A percentile compares a stretch with the other conserved stretches of the same genome.
Evolutionary conservation across 30 jellyfish, hydroid and myxozoan genomes (phyloP).

Genomic region (Aurelia coerulea): DNA sequence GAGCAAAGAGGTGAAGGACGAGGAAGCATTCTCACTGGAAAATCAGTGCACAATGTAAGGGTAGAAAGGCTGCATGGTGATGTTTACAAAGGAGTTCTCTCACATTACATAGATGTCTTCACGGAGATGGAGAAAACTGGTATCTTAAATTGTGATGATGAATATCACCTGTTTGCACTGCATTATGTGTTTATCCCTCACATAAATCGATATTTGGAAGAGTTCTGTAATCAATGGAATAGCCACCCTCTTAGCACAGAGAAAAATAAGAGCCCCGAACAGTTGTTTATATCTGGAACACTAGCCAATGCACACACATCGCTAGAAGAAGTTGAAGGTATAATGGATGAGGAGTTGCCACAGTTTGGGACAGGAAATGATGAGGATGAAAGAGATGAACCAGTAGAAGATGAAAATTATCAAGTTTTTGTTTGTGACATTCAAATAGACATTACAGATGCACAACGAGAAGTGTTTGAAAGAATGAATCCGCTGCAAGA

Average conservation of each 20-base stretch:
- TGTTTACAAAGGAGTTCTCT: slow-evolving; percentile 47
- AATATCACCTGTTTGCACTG: slow-evolving; percentile 25
- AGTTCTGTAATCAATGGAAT: slow-evolving; percentile 44
- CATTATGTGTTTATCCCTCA: slow-evolving; percentile 43
- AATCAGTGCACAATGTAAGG: slow-evolving; percentile 59
- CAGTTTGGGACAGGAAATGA: slow-evolving; percentile 10
- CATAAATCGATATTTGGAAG: slow-evolving; percentile 30
- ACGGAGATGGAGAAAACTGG: slow-evolving; percentile 31
- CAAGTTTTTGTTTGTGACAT: not conserved
- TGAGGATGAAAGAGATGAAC: not conserved
- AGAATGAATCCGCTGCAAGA: too few relatives aligned
- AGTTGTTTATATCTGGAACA: slow-evolving; percentile 29
- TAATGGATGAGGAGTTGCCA: slow-evolving; percentile 20
- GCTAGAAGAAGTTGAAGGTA: slow-evolving; percentile 5
- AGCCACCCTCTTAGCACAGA: slow-evolving; percentile 55
- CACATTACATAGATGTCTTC: slow-evolving; percentile 25
- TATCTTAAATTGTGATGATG: slow-evolving; percentile 7
- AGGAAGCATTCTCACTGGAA: slow-evolving; percentile 54
- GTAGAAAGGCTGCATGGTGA: slow-evolving; percentile 54
- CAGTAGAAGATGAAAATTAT: not conserved
- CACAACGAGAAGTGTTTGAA: too few relatives aligned
- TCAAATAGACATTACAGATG: not conserved
- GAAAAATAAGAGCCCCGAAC: slow-evolving; percentile 40
- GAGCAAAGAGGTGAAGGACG: slow-evolving; percentile 41
- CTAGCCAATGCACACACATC: slow-evolving; percentile 27